Conservation (phyloP, 2,113 vertebrate species). For the Pygoscelis adeliae region DNA sequence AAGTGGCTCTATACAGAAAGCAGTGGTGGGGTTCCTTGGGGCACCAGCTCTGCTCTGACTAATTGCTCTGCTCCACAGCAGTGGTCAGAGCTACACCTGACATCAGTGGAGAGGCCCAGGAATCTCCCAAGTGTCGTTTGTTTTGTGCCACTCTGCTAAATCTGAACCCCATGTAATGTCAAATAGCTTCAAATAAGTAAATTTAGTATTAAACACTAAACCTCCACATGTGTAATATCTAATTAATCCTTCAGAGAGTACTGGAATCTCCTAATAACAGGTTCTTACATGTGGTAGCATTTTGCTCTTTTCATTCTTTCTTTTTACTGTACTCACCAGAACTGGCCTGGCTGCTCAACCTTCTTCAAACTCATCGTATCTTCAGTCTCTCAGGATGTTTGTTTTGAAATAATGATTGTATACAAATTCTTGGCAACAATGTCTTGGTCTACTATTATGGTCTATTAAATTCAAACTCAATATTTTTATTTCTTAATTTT, state of each 20-base stretch:
- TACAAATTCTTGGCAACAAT: not conserved
- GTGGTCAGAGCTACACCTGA: not conserved
- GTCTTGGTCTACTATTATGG: fast-evolving
- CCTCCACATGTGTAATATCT: fast-evolving
- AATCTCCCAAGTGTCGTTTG: not conserved
- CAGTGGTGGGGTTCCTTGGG: not conserved
- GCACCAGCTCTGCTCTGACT: not conserved
- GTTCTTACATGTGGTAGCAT: not conserved
- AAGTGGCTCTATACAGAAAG: not conserved
- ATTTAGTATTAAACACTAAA: not conserved
- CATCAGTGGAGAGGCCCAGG: not conserved
- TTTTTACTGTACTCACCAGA: not conserved
- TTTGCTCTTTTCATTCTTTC: not conserved
- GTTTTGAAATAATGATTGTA: not conserved
- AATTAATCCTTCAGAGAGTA: not conserved
- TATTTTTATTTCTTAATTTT: not conserved
- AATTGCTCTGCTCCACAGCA: not conserved
- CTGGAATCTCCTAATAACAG: not conserved
- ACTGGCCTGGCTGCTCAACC: not conserved
- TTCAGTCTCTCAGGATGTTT: not conserved
- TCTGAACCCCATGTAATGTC: not conserved
- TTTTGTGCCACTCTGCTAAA: not conserved
- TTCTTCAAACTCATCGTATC: not conserved
- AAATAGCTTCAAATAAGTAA: not conserved
- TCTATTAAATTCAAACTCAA: not conserved